Evolutionary conservation across 2,113 vertebrate genomes (phyloP), one percentile per base, ranked within the genome.

Genomic region (Protomyctophum bolini): DNA sequence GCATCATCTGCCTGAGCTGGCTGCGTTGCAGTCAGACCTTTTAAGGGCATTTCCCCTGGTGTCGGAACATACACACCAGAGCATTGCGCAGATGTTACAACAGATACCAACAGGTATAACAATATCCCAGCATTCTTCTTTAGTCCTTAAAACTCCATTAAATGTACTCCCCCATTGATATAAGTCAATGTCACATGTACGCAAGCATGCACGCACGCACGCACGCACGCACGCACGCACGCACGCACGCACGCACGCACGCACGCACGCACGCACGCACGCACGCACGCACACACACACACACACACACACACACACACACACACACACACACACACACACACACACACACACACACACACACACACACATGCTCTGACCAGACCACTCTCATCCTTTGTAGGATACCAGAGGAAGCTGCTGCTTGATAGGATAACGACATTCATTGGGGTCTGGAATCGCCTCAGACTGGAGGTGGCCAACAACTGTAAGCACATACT

Each of bases 391-490:
- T 63, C 51, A 0, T 72, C 15, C 7, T 12, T 15, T 0, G 56
- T 11, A 93, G 92, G 87, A 1, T 58, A 73, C 65, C 89, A 90
- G 78, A 88, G 49, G 83, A 91, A 86, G 66, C 48, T 29, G 46
- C 80, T 93, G 57, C 28, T 6, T 0, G 75, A 83, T n/a, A 80
- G 88, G 59, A 81, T 93, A 56, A 41, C 74, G 15, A 78, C 58
- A 12, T 93, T 93, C 76, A 72, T 92, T 14, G 49, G 2, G 1
- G 89, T 84, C 55, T 94, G 93, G 93, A 93, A 93, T 77, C 2
- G 73, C 58, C 88, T 94, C 28, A 66, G 91, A 85, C 79, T 79
- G 45, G 91, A 91, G 33, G 41, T 93, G 69, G 77, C 81, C n/a
- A 90, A 87, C 69, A 87, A 79, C 33, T 58, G 93, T 93, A 72